Evolutionary conservation across 2,113 vertebrate genomes (phyloP), one percentile per base, ranked within the genome.

Genomic region (Urocynchramus pylzowi): DNA sequence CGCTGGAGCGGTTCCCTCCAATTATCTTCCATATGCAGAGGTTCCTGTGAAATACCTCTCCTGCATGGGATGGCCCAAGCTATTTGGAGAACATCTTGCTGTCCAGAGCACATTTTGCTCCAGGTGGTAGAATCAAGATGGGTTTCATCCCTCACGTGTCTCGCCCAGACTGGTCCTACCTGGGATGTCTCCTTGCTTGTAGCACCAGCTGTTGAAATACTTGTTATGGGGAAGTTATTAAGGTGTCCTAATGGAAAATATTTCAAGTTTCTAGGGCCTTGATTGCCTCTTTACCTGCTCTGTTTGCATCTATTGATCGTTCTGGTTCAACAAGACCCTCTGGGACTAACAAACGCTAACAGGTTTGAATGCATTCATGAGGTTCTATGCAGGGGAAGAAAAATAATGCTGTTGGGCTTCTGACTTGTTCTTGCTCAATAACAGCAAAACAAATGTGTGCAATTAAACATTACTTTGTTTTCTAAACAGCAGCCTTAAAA

Each of bases 391-490:
- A 0, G n/a, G 85, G 71, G 93, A 81, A 78, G 41, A 82, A 93
- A 78, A 92, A 92, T 68, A 75, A 78, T 60, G 83, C 88, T 93
- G 64, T 78, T 86, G 71, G 87, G 85, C 86, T 84, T 80, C 95
- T 84, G 75, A 84, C 54, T 90, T 80, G 67, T 69, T 94, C 82
- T 80, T 92, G 75, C 83, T 95, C 88, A 86, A 37, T 78, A 96
- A 75, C 68, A 68, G 71, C 83, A 78, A 74, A 96, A 96, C 64
- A 94, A 96, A 97, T 96, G 76, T 52, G 37, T 68, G 47, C 69
- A 84, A 96, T 96, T 95, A 91, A 96, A 90, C 79, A 74, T 97
- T 78, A 82, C 84, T 97, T 90, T 90, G 67, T 90, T 95, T 95
- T 90, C 83, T 86, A 92, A 95, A 88, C 37, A 80, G 50, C 85